These are phyloP conservation scores for Zoroaster sp. DNA, from an alignment of 53 echinoderm and acorn worm species.

Conservation along the genomic window DNA sequence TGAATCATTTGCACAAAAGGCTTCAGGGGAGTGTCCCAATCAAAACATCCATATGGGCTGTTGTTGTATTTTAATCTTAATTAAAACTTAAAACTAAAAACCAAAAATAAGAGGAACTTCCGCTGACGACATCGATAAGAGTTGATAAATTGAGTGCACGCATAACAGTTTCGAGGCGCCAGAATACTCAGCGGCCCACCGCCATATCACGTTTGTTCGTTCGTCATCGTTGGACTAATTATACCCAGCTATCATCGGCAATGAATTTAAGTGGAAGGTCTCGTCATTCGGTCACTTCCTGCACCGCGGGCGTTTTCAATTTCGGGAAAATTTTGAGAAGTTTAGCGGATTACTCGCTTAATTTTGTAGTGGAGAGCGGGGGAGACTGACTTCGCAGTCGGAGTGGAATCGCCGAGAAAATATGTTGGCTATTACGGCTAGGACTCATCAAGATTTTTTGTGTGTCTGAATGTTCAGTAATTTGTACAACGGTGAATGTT, in stretches of 20 bases:
- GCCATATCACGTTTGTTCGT: neutral
- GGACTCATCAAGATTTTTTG: neutral
- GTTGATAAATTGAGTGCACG: neutral
- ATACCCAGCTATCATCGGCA: constrained; percentile 45
- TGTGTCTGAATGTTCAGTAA: neutral
- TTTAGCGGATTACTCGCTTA: constrained; percentile 34
- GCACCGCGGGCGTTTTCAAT: constrained; percentile 21
- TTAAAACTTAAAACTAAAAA: neutral
- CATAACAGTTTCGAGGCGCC: neutral
- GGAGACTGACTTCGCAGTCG: neutral
- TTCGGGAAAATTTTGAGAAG: constrained; percentile 10
- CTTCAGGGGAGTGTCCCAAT: no score
- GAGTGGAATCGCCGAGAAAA: no score
- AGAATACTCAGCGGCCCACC: neutral
- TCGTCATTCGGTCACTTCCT: constrained; percentile 48
- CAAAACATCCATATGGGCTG: neutral
- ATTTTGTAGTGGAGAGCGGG: neutral
- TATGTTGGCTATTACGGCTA: no score
- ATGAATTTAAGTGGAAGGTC: constrained; percentile 40
- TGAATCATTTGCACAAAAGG: no score
- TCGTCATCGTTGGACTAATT: constrained; percentile 25
- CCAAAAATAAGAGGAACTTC: neutral
- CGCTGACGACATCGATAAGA: neutral
- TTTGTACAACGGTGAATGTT: neutral
- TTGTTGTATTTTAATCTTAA: neutral